Evolutionary conservation across 2,888 invertebrate species (phyloP), one percentile per base, ranked within the genome.

Genomic region (Psylliodes chrysocephalus): DNA sequence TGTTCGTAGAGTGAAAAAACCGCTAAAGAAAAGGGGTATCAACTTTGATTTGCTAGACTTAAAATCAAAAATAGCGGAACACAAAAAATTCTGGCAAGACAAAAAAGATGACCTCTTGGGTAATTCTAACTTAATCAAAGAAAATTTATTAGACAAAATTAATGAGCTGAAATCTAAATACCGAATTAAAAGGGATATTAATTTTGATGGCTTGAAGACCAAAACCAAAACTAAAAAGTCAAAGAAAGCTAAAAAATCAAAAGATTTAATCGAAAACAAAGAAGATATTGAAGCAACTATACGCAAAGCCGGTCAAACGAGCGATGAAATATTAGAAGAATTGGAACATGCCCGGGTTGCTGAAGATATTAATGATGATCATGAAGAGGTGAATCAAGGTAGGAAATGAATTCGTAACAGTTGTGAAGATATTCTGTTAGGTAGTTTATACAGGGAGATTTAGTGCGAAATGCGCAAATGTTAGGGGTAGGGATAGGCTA

Each of bases 121-220:
- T 7, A 68, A 64, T n/a, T 30, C 68, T 0, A 19, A 63, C n/a
- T 47, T 19, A 3, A 18, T 62, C 1, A 68, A 59, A 18, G 52
- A 59, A 12, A 54, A 55, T 8, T 42, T 66, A 25, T 55, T 56
- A 55, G 64, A 70, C 6, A 66, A 57, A 44, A 63, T 69, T 12
- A 54, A 35, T 14, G 60, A 65, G 14, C 3, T 64, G 18, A 66
- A 67, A 49, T 53, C 61, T 3, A 55, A 59, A n/a, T 59, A 62
- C 7, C 57, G 73, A 19, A 59, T 47, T 5, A 76, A 64, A 57
- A 71, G 79, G 22, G 77, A 76, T 38, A 79, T 81, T 30, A 80
- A 80, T 59, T 74, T 80, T 73, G 75, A 77, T 12, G 49, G 79
- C 47, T 64, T 80, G 8, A 76, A 77, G 22, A 57, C 68, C 49